Conservation (phyloP, 2,888 invertebrate genomes). For the Andrena bucephala region DNA sequence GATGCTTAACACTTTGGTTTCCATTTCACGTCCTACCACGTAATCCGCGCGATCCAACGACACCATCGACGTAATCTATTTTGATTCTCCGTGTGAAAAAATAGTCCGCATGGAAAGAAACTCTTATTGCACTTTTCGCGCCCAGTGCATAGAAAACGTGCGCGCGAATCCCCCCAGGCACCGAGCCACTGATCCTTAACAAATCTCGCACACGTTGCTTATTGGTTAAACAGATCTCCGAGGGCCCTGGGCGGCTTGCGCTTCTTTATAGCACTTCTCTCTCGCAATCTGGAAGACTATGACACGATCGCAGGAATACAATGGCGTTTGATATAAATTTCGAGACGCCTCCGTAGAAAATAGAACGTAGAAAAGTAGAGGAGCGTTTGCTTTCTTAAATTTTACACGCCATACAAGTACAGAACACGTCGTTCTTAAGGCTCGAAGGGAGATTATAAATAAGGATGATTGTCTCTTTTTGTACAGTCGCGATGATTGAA, state of each 20-base stretch:
- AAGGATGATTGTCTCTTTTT: slow-evolving; percentile 45
- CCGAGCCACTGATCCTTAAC: not conserved
- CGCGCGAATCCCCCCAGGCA: not conserved
- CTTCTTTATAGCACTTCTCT: not conserved
- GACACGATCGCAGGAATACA: slow-evolving; percentile 10
- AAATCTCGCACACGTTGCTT: not conserved
- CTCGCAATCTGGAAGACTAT: slow-evolving; percentile 48
- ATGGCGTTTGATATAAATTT: slow-evolving; percentile 3
- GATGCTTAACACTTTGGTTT: slow-evolving; percentile 80
- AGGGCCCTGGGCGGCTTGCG: not conserved
- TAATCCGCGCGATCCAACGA: slow-evolving; percentile 15
- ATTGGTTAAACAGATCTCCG: not conserved
- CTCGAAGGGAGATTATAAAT: slow-evolving; percentile 43
- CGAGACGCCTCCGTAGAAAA: slow-evolving; percentile 32
- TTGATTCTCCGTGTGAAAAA: slow-evolving; percentile 57
- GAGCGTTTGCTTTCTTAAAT: not conserved
- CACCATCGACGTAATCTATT: slow-evolving; percentile 40
- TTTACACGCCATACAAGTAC: not conserved
- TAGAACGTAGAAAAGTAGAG: slow-evolving; percentile 30
- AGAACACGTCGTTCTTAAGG: slow-evolving; percentile 5
- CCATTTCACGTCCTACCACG: slow-evolving; percentile 57
- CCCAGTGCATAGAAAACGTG: slow-evolving; percentile 4
- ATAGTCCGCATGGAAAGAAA: slow-evolving; percentile 15
- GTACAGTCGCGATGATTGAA: slow-evolving; percentile 24
- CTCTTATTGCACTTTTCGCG: slow-evolving; percentile 44